A percentile compares a stretch with the other conserved stretches of the same genome.
These are phyloP conservation scores for Calonectris borealis DNA, from an alignment of 2,113 vertebrate species.

Conservation along the genomic window DNA sequence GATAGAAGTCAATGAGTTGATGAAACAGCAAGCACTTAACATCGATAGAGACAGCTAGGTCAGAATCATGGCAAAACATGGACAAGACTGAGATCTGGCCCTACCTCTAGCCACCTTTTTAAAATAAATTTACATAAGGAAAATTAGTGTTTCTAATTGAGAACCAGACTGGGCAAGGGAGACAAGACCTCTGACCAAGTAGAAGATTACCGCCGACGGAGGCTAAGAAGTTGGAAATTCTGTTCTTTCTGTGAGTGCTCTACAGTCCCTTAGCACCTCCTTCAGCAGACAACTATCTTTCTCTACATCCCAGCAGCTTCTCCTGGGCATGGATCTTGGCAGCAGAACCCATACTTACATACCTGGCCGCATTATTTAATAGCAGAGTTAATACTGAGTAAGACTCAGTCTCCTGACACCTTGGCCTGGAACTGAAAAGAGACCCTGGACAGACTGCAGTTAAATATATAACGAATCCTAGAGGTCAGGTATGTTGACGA, in stretches of 20 bases:
- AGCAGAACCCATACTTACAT: background rate
- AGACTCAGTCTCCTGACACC: background rate
- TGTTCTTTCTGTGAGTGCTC: background rate
- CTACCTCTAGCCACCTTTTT: background rate
- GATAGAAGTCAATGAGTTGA: slow-evolving; percentile 78
- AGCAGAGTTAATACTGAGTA: background rate
- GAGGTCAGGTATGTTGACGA: background rate
- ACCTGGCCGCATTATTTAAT: background rate
- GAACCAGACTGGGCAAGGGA: background rate
- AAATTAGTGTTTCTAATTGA: background rate
- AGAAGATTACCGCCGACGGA: fast-evolving
- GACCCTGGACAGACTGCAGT: background rate
- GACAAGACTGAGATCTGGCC: background rate
- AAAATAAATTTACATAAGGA: background rate
- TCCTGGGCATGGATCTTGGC: background rate
- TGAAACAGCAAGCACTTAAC: slow-evolving; percentile 76
- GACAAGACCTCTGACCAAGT: background rate
- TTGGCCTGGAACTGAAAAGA: background rate
- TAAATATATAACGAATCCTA: background rate
- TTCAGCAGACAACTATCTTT: background rate
- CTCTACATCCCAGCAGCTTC: background rate
- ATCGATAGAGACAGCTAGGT: slow-evolving; percentile 55
- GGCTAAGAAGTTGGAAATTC: background rate
- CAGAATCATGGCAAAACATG: background rate
- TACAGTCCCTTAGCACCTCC: background rate